Percentiles rank a stretch among this genome's conserved stretches.
These are phyloP conservation scores for Calameuta pallipes DNA, from an alignment of 2,888 invertebrate species.

Conservation along the genomic window DNA sequence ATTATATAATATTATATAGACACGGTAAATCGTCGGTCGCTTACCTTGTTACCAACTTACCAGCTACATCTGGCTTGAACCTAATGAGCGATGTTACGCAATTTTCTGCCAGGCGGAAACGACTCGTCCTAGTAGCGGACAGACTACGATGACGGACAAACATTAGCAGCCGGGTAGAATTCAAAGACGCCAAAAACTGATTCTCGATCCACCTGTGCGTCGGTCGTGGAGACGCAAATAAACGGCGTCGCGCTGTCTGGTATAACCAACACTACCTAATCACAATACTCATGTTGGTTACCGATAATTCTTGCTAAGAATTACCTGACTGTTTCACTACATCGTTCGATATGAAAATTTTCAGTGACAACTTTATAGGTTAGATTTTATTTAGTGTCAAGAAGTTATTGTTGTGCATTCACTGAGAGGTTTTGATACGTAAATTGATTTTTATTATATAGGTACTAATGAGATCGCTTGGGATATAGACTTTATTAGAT, in stretches of 20 bases:
- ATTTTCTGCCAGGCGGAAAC: slow-evolving; percentile 2
- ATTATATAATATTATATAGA: background rate
- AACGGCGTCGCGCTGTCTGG: slow-evolving; percentile 63
- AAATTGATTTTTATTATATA: background rate
- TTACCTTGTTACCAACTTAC: background rate
- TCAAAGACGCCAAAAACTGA: slow-evolving; percentile 8
- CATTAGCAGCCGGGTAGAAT: background rate
- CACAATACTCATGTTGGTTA: slow-evolving; percentile 42
- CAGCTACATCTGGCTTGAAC: background rate
- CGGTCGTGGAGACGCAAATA: slow-evolving; percentile 53
- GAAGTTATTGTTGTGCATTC: background rate
- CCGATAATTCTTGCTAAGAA: slow-evolving; percentile 35
- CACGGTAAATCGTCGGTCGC: background rate
- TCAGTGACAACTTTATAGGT: background rate
- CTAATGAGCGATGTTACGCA: background rate
- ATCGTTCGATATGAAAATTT: background rate
- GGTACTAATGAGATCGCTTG: background rate
- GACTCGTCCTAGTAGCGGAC: slow-evolving; percentile 13
- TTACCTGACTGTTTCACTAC: background rate
- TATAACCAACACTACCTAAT: slow-evolving; percentile 43
- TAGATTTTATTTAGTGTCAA: background rate
- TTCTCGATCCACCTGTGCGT: slow-evolving; percentile 34
- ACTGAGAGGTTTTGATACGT: background rate
- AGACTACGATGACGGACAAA: slow-evolving; percentile 16
- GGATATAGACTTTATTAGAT: background rate